Evolutionary conservation across 2,113 vertebrate genomes (phyloP), one percentile per base, ranked within the genome.

Genomic region (Gymnogyps californianus): DNA sequence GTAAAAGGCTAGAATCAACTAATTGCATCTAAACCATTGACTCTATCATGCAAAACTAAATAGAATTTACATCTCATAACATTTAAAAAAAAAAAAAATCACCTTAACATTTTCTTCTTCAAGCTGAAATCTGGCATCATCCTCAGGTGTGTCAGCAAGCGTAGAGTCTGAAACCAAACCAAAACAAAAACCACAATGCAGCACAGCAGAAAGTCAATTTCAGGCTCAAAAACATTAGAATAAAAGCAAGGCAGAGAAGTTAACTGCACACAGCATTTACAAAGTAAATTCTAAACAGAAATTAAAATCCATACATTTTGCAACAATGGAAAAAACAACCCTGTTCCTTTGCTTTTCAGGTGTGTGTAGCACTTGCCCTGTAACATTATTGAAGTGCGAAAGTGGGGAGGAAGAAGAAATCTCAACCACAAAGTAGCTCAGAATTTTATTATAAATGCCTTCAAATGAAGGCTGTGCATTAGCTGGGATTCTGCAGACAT

Each of bases 31-130:
- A 83, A 89, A 59, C 31, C 17, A 81, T 0, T 51, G 34, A 78
- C n/a, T 36, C 9, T 16, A 28, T 11, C 32, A 51, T 18, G 40
- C 10, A 58, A 97, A 95, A 81, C 85, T 47, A 26, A 80, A 83
- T 0, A 66, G 32, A 72, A 58, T 44, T 62, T 76, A 80, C 18
- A 82, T 44, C 6, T 85, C 34, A 16, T 34, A 82, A 66, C 15
- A 24, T 32, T 38, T 46, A 38, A 38, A 38, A 38, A 38, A 38
- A 38, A 38, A 38, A 38, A 38, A 38, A 38, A 38, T 38, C 38
- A 38, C 38, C 38, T 38, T 31, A 61, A 93, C 89, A 96, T 95
- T 96, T 54, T 97, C 98, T 77, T 94, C 95, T 96, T 98, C 98
- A 90, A 96, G 97, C 3, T 94, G 97, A 93, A 96, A 96, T 21